A percentile compares a stretch with the other conserved stretches of the same genome.
Conservation (phyloP, 2,888 invertebrate species). For the Hyposoter dolosus region DNA sequence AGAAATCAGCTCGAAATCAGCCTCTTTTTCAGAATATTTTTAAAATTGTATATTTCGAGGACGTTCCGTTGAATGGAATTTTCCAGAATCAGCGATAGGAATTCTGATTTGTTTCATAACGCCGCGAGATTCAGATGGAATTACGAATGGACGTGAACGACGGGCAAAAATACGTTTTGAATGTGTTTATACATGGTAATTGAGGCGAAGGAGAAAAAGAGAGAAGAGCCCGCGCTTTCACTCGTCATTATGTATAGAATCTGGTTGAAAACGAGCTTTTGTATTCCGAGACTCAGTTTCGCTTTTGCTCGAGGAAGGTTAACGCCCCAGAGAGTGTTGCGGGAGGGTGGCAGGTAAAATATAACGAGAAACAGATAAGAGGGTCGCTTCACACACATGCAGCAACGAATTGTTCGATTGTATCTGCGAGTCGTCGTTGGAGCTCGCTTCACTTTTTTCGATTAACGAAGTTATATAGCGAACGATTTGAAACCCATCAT, state of each 20-base stretch:
- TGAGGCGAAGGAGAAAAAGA: background rate
- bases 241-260: constrained; percentile 8
- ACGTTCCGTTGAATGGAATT: constrained; percentile 11
- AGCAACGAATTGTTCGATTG: background rate
- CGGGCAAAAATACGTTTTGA: constrained; percentile 11
- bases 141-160: constrained; percentile 41
- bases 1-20: no score
- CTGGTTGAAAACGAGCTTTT: constrained; percentile 42
- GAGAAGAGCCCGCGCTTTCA: constrained; percentile 3
- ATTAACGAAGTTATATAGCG: constrained; percentile 78
- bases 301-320: constrained; percentile 14
- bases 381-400: constrained; percentile 19
- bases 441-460: constrained; percentile 66
- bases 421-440: constrained; percentile 17
- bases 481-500: constrained; percentile 77
- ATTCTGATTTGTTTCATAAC: constrained; percentile 16
- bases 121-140: background rate
- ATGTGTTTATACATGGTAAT: background rate
- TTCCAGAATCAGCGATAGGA: constrained; percentile 14
- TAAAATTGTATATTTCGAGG: background rate
- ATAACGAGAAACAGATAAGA: constrained; percentile 46
- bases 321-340: constrained; percentile 5
- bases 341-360: constrained; percentile 26
- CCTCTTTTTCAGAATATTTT: no score
- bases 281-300: constrained; percentile 15